Evolutionary conservation across 2,888 invertebrate species (phyloP).

Genomic region (Tachina grossa): DNA sequence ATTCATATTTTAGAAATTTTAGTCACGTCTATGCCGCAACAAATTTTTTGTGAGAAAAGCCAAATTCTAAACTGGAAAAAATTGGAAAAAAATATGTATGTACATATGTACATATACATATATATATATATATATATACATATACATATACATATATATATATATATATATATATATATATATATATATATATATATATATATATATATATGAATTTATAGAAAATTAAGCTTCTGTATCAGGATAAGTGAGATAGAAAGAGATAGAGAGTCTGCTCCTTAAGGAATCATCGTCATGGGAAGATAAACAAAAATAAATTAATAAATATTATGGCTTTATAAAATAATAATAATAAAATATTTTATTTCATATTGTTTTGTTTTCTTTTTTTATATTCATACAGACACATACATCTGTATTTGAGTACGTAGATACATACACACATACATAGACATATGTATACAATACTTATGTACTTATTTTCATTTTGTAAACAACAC

Average conservation of each 20-base stretch:
- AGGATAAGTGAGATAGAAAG: neutral
- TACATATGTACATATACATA: too few species aligned
- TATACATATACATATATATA: too few species aligned
- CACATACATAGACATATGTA: too few species aligned
- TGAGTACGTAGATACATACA: neutral
- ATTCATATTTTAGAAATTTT: conserved; percentile 68
- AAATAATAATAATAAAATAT: conserved; percentile 19
- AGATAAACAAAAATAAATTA: conserved; percentile 59
- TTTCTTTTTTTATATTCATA: neutral
- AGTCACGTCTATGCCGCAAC: conserved; percentile 73
- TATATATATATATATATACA: too few species aligned
- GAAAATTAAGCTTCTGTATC: conserved; percentile 1
- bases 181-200: too few species aligned
- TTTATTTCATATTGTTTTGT: neutral
- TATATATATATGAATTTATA: neutral
- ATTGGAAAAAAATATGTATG: conserved; percentile 6
- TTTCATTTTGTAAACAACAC: too few species aligned
- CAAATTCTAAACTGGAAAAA: conserved; percentile 14
- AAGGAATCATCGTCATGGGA: conserved; percentile 17
- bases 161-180: neutral
- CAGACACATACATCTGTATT: neutral
- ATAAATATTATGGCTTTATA: conserved; percentile 44
- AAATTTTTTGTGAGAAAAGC: conserved; percentile 58
- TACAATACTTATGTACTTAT: too few species aligned
- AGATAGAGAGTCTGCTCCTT: neutral